Conservation (phyloP, 2,888 invertebrate genomes). For the Scelioninae gen. 2 region DNA sequence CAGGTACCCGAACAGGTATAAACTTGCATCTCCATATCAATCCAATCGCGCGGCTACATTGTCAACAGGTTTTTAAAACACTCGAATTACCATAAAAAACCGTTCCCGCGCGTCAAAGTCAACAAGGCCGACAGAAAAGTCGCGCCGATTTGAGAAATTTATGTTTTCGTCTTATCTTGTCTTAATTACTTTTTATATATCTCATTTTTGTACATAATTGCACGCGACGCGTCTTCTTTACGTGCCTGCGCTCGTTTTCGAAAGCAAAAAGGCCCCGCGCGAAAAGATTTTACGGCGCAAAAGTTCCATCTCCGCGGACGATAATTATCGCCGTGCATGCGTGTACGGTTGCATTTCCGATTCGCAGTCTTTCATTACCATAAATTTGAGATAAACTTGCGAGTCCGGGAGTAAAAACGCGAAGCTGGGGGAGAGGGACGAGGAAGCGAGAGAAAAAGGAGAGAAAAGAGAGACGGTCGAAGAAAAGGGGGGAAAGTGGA, state of each 20-base stretch:
- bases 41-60: constrained; percentile 36
- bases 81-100: constrained; percentile 33
- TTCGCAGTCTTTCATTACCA: constrained; percentile 63
- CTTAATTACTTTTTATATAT: constrained; percentile 31
- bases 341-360: constrained; percentile 60
- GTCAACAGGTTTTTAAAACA: constrained; percentile 39
- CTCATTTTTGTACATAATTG: constrained; percentile 47
- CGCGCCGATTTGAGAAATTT: constrained; percentile 27
- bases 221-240: constrained; percentile 32
- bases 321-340: constrained; percentile 56
- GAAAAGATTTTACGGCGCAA: constrained; percentile 55
- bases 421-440: constrained; percentile 1
- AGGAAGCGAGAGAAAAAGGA: no score
- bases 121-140: constrained; percentile 10
- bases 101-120: constrained; percentile 7
- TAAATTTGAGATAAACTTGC: constrained; percentile 62
- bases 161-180: constrained; percentile 38
- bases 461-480: constrained; percentile 7
- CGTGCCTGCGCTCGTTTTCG: not conserved
- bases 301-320: constrained; percentile 47
- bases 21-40: constrained; percentile 28
- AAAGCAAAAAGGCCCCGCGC: constrained; percentile 21
- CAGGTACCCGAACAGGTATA: constrained; percentile 58
- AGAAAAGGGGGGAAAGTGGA: not conserved
- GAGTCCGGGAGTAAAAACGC: constrained; percentile 28